Evolutionary conservation across 2,888 invertebrate species (phyloP), one percentile per base, ranked within the genome.

Genomic region (Euplexia lucipara): DNA sequence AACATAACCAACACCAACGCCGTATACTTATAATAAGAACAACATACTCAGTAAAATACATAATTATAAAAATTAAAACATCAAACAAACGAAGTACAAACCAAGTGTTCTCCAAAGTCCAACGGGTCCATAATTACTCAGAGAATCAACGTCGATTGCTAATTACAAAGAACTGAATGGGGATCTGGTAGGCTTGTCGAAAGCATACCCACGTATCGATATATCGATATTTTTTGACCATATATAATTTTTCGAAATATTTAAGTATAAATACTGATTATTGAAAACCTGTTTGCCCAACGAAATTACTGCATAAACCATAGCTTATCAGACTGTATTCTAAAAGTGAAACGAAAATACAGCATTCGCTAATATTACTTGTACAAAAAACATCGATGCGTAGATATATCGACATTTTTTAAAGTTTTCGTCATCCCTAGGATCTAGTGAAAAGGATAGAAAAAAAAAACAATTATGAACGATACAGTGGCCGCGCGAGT

Each of bases 121-220:
- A 86, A 87, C 88, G 85, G 88, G 88, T 85, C 85, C 83, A 86
- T 88, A 94, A 94, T 93, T 92, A 94, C 90, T 90, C 88, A 89
- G 86, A 89, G 90, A 92, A 91, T 92, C 91, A 90, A 90, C 91
- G 88, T 59, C 68, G 83, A 90, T 91, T 89, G 91, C 92, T 94
- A 94, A 94, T 95, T 95, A 95, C 93, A 93, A 94, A 93, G 92
- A 86, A 83, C 88, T 89, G 91, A 91, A 92, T 92, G 86, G 93
- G 91, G 92, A 88, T 88, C 87, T 90, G 90, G 90, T 91, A 26
- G 26, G 26, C 26, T 3, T 26, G 26, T 26, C 26, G 26, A 26
- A 26, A 26, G n/a, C n/a, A n/a, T n/a, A n/a, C n/a, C n/a, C n/a
- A n/a, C n/a, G n/a, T n/a, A n/a, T n/a, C n/a, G n/a, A 26, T 3